phyloP scores from a whole-genome alignment of 2,888 invertebrate species.

The Platerodrilus igneus region DNA sequence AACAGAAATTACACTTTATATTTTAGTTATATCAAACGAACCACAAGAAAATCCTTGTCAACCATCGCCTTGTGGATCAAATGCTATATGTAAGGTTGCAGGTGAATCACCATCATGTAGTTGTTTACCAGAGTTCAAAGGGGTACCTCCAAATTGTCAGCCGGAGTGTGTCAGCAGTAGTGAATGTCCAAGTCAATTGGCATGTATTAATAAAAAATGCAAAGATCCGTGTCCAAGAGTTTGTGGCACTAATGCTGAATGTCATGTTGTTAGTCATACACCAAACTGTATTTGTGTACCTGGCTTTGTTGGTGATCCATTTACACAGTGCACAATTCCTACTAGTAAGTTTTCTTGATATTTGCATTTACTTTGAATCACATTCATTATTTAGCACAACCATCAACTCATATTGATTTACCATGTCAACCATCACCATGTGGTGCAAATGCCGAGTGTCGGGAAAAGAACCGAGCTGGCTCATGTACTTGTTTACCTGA shows the following conservation, averaged over 20 bases:
- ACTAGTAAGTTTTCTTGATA: slow-evolving; percentile 37
- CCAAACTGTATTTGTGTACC: slow-evolving; percentile 61
- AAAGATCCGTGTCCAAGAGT: slow-evolving; percentile 69
- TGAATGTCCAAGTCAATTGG: slow-evolving; percentile 65
- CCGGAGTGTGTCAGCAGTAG: slow-evolving; percentile 70
- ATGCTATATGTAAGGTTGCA: slow-evolving; percentile 53
- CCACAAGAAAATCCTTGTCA: slow-evolving; percentile 56
- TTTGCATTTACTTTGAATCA: background rate
- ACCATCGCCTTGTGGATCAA: slow-evolving; percentile 69
- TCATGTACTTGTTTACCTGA: slow-evolving; percentile 53
- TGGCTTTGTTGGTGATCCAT: slow-evolving; percentile 60
- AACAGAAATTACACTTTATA: slow-evolving; percentile 6
- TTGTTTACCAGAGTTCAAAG: slow-evolving; percentile 58
- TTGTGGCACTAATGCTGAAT: slow-evolving; percentile 70
- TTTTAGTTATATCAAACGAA: slow-evolving; percentile 31
- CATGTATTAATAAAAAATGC: slow-evolving; percentile 72
- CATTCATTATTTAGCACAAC: slow-evolving; percentile 29
- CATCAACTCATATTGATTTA: slow-evolving; percentile 49
- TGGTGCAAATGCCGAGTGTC: slow-evolving; percentile 55
- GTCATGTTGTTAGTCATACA: slow-evolving; percentile 68
- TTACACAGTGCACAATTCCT: slow-evolving; percentile 54
- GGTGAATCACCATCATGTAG: slow-evolving; percentile 57
- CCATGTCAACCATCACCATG: slow-evolving; percentile 57
- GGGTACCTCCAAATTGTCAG: slow-evolving; percentile 64
- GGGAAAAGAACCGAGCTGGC: slow-evolving; percentile 49